phyloP scores from a whole-genome alignment of 2,113 vertebrate species.

The Entelurus aequoreus region DNA sequence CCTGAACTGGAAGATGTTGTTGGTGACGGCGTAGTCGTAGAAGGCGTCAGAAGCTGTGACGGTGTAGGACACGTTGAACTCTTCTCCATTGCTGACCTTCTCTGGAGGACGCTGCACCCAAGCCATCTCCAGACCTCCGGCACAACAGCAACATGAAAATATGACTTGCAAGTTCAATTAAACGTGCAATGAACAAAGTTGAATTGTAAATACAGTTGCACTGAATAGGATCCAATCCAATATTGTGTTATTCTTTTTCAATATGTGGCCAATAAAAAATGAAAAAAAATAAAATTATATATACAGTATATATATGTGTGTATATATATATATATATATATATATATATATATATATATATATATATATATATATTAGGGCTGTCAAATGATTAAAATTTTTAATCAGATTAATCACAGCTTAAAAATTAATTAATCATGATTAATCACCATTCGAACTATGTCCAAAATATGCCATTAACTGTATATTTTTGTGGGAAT shows the following conservation, averaged over 20 bases:
- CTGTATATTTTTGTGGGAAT: too few species aligned
- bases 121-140: constrained; percentile 70
- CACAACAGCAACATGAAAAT: constrained; percentile 2
- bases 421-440: too few species aligned
- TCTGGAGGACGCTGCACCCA: constrained; percentile 69
- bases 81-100: constrained; percentile 66
- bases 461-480: too few species aligned
- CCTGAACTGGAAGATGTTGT: constrained; percentile 72
- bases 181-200: too few species aligned
- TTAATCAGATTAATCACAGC: too few species aligned
- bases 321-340: too few species aligned
- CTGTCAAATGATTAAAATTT: too few species aligned
- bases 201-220: not conserved
- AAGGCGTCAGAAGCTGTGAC: constrained; percentile 68
- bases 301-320: too few species aligned
- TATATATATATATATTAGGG: too few species aligned
- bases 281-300: too few species aligned
- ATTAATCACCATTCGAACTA: too few species aligned
- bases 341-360: too few species aligned
- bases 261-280: not conserved
- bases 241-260: not conserved
- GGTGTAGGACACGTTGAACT: constrained; percentile 73
- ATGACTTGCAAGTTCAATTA: not conserved
- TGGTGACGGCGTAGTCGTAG: constrained; percentile 65
- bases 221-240: not conserved